These are phyloP conservation scores for Apodemus agrarius DNA, from an alignment of 2,797 vertebrate species.

Conservation along the genomic window DNA sequence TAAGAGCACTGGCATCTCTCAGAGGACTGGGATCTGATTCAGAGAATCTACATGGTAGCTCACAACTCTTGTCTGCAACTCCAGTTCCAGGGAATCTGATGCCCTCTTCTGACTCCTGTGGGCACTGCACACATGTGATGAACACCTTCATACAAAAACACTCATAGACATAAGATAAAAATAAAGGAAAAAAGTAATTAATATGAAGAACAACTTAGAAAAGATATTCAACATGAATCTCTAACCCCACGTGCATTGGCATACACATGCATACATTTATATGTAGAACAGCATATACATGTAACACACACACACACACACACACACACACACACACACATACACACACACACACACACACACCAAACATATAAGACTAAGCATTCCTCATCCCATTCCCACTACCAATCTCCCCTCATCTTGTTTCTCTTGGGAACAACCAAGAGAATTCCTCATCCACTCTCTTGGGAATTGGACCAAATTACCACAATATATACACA, in stretches of 20 bases:
- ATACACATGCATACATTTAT: not conserved
- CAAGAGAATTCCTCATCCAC: too few species aligned
- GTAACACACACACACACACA: not conserved
- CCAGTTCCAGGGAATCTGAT: not conserved
- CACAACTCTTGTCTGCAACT: not conserved
- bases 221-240: not conserved
- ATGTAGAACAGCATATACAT: not conserved
- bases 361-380: not conserved
- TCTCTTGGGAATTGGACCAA: not conserved
- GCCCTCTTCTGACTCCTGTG: not conserved
- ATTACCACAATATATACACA: not conserved
- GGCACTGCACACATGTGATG: not conserved
- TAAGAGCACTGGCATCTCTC: not conserved
- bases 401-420: not conserved
- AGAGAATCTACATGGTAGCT: not conserved
- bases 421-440: not conserved
- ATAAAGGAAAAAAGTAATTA: not conserved
- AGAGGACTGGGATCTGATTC: not conserved
- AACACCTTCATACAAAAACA: not conserved
- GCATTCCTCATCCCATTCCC: not conserved
- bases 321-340: too few species aligned
- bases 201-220: not conserved
- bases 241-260: not conserved
- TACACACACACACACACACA: not conserved
- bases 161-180: not conserved